phyloP scores from a whole-genome alignment of 2,113 vertebrate genomes.

The Zapornia atra region DNA sequence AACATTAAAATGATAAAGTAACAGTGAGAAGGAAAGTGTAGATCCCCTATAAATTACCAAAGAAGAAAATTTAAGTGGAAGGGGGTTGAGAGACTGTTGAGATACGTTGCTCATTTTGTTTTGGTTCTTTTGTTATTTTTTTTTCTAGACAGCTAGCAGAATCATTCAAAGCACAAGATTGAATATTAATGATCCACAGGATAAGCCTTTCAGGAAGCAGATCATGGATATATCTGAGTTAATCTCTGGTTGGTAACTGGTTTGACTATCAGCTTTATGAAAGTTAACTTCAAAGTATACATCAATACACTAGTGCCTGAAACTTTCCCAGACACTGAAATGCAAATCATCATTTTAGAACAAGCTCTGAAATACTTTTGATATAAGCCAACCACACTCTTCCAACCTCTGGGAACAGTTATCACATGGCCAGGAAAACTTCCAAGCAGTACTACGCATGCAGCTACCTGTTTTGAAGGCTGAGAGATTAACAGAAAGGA shows the following conservation, averaged over 20 bases:
- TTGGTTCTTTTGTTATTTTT: background rate
- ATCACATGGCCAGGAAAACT: background rate
- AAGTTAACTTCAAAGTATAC: background rate
- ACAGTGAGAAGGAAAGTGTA: background rate
- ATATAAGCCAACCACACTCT: background rate
- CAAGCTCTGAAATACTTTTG: background rate
- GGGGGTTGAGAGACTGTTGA: background rate
- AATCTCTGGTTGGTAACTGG: background rate
- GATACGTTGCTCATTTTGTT: background rate
- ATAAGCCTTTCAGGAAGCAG: background rate
- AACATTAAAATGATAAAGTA: background rate
- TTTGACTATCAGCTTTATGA: background rate
- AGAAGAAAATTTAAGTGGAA: background rate
- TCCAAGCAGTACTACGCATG: background rate
- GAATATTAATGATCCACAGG: background rate
- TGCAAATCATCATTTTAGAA: background rate
- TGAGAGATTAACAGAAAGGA: background rate
- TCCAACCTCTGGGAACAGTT: background rate
- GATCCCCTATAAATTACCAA: background rate
- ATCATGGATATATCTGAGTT: background rate
- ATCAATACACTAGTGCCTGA: background rate
- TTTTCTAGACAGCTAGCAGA: background rate
- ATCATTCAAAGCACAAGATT: background rate
- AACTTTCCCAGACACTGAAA: background rate
- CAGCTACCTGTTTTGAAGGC: conserved; percentile 27